Percentiles rank a stretch among this genome's conserved stretches.
phyloP scores from a whole-genome alignment of 2,113 vertebrate genomes.

The Gavia stellata region DNA sequence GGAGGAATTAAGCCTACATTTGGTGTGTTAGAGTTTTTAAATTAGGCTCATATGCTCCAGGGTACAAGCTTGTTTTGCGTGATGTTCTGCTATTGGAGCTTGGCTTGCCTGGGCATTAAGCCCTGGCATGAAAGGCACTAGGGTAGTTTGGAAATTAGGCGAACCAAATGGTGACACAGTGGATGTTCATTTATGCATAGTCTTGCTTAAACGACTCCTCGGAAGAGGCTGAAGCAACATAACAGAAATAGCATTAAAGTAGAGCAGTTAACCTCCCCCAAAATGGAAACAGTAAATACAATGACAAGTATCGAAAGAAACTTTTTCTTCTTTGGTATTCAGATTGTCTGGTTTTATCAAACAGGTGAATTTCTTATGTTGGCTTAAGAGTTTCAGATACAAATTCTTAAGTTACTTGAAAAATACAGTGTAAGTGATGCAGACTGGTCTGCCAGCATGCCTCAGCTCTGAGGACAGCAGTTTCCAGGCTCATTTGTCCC shows the following conservation, averaged over 20 bases:
- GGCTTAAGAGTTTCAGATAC: neutral
- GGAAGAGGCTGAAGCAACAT: neutral
- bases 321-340: neutral
- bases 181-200: slow-evolving; percentile 12
- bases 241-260: neutral
- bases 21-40: slow-evolving; percentile 7
- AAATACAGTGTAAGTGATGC: neutral
- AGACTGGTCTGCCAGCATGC: neutral
- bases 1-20: slow-evolving; percentile 15
- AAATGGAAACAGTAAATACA: neutral
- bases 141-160: neutral
- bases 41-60: slow-evolving; percentile 9
- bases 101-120: slow-evolving; percentile 44
- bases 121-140: neutral
- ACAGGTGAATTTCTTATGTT: neutral
- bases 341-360: neutral
- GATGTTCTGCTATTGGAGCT: neutral
- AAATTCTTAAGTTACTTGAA: neutral
- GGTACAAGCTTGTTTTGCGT: neutral
- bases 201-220: neutral
- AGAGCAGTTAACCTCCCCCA: neutral
- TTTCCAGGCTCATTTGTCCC: neutral
- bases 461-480: neutral
- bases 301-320: neutral
- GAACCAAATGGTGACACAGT: slow-evolving; percentile 17